Conservation (phyloP, 2,797 vertebrate species). For the Pipistrellus kuhlii region DNA sequence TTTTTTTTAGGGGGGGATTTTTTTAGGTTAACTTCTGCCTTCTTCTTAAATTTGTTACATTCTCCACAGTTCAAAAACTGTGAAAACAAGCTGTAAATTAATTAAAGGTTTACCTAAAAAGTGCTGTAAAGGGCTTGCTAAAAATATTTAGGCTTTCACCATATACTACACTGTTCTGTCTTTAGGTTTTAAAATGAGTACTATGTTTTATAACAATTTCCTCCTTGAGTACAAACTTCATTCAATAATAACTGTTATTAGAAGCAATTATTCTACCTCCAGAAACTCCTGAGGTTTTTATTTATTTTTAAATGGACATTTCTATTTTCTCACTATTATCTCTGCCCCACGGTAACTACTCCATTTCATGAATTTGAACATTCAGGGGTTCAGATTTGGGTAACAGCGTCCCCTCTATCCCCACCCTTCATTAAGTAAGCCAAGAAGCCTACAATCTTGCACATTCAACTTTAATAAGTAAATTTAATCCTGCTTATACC, state of each 20-base stretch:
- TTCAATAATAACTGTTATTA: neutral
- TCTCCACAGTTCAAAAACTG: neutral
- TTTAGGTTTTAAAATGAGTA: slow-evolving; percentile 56
- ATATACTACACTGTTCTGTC: neutral
- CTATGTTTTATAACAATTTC: slow-evolving; percentile 8
- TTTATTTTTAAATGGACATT: slow-evolving; percentile 25
- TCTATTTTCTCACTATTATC: slow-evolving; percentile 18
- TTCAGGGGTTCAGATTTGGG: slow-evolving; percentile 34
- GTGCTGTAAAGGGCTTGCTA: neutral
- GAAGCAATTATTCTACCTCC: slow-evolving; percentile 63
- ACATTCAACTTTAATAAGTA: slow-evolving; percentile 55
- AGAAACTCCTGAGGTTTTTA: neutral
- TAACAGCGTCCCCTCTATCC: neutral
- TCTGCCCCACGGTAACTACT: slow-evolving; percentile 55
- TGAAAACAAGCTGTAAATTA: slow-evolving; percentile 50
- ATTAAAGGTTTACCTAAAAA: slow-evolving; percentile 4
- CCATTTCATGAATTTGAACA: slow-evolving; percentile 60
- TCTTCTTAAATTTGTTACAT: slow-evolving; percentile 38
- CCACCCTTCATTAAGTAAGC: neutral
- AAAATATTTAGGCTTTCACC: slow-evolving; percentile 42
- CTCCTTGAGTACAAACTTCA: neutral
- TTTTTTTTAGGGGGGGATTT: neutral
- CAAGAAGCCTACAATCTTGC: slow-evolving; percentile 17
- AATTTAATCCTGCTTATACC: slow-evolving; percentile 34
- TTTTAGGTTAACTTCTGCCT: slow-evolving; percentile 53